A percentile compares a stretch with the other conserved stretches of the same genome.
Conservation (phyloP, 2,113 vertebrate genomes). For the Hippocampus barbouri region DNA sequence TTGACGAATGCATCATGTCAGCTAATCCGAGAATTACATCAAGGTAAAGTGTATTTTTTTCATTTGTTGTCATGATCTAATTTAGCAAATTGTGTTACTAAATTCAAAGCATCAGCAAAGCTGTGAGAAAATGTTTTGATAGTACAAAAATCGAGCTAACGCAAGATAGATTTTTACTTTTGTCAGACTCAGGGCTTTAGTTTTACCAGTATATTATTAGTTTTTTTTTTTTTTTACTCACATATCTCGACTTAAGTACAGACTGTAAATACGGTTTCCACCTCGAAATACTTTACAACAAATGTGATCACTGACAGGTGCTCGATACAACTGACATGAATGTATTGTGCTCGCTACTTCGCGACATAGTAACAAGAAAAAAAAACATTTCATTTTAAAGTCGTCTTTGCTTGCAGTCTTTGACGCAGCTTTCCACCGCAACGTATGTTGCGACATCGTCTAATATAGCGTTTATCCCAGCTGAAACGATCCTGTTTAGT, state of each 20-base stretch:
- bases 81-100: too few species aligned
- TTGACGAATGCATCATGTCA: too few species aligned
- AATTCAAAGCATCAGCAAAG: too few species aligned
- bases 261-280: not conserved
- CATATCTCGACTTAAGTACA: not conserved
- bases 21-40: too few species aligned
- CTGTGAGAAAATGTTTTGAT: too few species aligned
- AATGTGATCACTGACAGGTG: not conserved
- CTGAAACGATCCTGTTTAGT: slow-evolving; percentile 75
- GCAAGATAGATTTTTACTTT: too few species aligned
- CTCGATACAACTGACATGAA: not conserved
- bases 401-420: not conserved
- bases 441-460: slow-evolving; percentile 63
- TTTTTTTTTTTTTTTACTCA: not conserved
- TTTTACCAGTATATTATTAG: too few species aligned
- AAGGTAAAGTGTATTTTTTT: too few species aligned
- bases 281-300: not conserved
- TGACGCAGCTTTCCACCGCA: slow-evolving; percentile 30
- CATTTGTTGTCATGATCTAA: too few species aligned
- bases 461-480: slow-evolving; percentile 45
- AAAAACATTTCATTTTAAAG: slow-evolving; percentile 22
- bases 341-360: not conserved
- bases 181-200: too few species aligned
- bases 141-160: too few species aligned
- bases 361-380: too few species aligned